A percentile compares a stretch with the other conserved stretches of the same genome.
Evolutionary conservation across 2,113 vertebrate genomes (phyloP).

Genomic region (Hymenochirus boettgeri): DNA sequence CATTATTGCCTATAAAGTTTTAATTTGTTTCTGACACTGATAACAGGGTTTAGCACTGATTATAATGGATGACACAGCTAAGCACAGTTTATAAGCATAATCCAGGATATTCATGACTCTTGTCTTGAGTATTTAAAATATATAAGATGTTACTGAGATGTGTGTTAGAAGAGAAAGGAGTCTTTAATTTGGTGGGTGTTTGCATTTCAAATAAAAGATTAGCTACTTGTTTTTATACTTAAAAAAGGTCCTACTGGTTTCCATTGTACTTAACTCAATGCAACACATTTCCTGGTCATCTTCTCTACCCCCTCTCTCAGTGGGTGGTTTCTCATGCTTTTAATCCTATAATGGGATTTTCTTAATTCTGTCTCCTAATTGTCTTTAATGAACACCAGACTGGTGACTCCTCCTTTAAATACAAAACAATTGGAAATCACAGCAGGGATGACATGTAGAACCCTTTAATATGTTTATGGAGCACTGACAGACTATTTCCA

Average conservation of each 20-base stretch:
- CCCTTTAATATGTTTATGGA: constrained; percentile 11
- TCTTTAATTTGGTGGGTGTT: not conserved
- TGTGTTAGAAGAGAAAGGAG: too few species aligned
- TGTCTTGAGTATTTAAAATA: too few species aligned
- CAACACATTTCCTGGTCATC: constrained; percentile 53
- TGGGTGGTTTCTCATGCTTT: constrained; percentile 66
- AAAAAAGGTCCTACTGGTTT: constrained; percentile 46
- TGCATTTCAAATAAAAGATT: constrained; percentile 38
- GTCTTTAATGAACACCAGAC: constrained; percentile 67
- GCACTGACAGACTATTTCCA: constrained; percentile 2
- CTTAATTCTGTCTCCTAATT: constrained; percentile 69
- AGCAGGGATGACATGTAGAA: constrained; percentile 11
- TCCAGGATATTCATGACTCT: too few species aligned
- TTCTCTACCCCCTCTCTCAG: constrained; percentile 54
- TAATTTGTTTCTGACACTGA: too few species aligned
- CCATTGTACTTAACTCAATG: constrained; percentile 51
- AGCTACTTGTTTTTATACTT: constrained; percentile 35
- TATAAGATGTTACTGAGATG: too few species aligned
- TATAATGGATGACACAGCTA: too few species aligned
- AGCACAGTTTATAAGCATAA: too few species aligned
- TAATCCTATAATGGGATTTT: constrained; percentile 63
- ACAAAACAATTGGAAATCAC: constrained; percentile 23
- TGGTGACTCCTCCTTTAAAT: constrained; percentile 51
- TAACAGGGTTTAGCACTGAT: too few species aligned
- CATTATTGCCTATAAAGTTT: too few species aligned